Base-by-base conservation (phyloP, 1,140 invertebrate genomes). In the Gryllus bimaculatus region DNA sequence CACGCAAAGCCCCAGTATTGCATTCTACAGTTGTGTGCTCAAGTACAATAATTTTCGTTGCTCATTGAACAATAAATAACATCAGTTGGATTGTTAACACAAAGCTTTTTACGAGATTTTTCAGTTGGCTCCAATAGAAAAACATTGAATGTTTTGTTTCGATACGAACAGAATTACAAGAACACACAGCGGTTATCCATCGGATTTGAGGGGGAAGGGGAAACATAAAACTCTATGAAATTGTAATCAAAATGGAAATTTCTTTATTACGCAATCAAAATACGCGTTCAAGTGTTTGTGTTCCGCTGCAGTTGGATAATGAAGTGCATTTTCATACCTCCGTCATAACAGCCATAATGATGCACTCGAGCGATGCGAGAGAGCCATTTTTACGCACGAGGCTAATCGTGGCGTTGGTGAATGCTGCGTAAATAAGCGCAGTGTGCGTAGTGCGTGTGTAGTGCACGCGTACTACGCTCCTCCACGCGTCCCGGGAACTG, bases 171-270 rank as follows among this genome's bases (percentile, higher is more conserved):
- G 54, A 66, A 66, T 66, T 66, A 66, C 54, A 66, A 66, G 54
- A 66, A 66, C 54, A 66, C 54, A 66, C 54, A 66, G 54, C 18
- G 18, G 54, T 66, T 66, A 66, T 66, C 10, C 54, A 66, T 66
- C 54, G 54, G 54, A 66, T 66, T 66, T 66, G 54, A 66, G 54
- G 54, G 54, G 7, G 18, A 18, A 66, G 54, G 18, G 10, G 54
- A 66, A 66, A 66, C 54, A 66, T 66, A 66, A 66, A 66, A 66
- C 54, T 66, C 54, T 66, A 66, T 66, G 54, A 66, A 66, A 66
- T 66, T 66, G 54, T 18, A 66, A 66, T 66, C 54, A 66, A 66
- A 66, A 66, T 66, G 54, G 54, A 66, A 66, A 66, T 66, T 66
- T 66, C 54, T 66, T 66, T 66, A 66, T 66, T 66, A 66, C 18